Conservation (phyloP, 2,888 invertebrate species). For the Drosophila mayaguana region DNA sequence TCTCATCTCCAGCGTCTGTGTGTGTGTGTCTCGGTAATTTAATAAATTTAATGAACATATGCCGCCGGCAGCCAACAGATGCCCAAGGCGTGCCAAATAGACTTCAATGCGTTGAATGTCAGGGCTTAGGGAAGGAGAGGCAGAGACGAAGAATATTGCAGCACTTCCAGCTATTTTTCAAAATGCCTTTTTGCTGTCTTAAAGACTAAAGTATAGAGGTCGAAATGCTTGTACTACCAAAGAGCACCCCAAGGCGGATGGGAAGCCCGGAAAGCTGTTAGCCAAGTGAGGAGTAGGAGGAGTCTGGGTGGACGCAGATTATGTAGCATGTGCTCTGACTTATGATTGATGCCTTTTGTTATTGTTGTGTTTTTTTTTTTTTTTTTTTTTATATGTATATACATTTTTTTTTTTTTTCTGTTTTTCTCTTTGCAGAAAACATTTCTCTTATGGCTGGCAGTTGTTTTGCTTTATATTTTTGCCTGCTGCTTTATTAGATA, state of each 20-base stretch:
- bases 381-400: conserved; percentile 7
- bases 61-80: conserved; percentile 51
- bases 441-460: conserved; percentile 44
- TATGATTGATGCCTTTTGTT: conserved; percentile 82
- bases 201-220: conserved; percentile 21
- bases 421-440: conserved; percentile 24
- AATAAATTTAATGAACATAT: conserved; percentile 82
- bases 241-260: conserved; percentile 12
- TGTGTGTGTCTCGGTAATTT: conserved; percentile 63
- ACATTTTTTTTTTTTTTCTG: conserved; percentile 6
- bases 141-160: background rate
- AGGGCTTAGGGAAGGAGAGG: conserved; percentile 18
- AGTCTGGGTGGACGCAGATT: conserved; percentile 40
- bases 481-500: conserved; percentile 76
- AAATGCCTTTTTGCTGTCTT: conserved; percentile 40
- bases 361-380: conserved; percentile 38
- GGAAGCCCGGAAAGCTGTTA: conserved; percentile 1
- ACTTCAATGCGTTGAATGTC: conserved; percentile 54
- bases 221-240: conserved; percentile 1
- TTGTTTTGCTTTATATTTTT: conserved; percentile 60
- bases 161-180: conserved; percentile 34
- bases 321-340: conserved; percentile 70
- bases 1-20: conserved; percentile 26
- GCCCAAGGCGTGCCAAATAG: conserved; percentile 55
- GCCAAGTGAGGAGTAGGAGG: background rate